Conservation (phyloP, 2,797 vertebrate species). For the Rhinichthys osculus region DNA sequence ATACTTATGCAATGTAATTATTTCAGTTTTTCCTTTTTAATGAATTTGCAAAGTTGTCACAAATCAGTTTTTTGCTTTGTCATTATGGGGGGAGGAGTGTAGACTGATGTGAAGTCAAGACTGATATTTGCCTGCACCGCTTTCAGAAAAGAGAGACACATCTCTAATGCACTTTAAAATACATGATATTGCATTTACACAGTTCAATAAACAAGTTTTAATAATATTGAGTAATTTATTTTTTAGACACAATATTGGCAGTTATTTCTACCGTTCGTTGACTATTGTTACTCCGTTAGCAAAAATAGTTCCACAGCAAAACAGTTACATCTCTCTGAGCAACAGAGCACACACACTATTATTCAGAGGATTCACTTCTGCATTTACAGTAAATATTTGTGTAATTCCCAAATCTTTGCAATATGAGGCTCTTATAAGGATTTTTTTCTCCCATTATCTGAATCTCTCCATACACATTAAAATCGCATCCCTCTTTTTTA, state of each 20-base stretch:
- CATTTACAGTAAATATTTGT: background rate
- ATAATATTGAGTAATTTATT: background rate
- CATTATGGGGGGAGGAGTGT: background rate
- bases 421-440: background rate
- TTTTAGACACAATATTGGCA: background rate
- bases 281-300: background rate
- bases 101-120: background rate
- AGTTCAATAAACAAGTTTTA: background rate
- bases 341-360: background rate
- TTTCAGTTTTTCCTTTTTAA: no score
- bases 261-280: background rate
- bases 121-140: background rate
- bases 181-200: background rate
- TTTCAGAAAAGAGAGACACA: background rate
- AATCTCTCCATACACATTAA: slow-evolving; percentile 36
- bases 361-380: background rate
- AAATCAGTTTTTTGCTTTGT: background rate
- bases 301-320: background rate
- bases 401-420: background rate
- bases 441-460: background rate
- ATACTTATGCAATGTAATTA: background rate
- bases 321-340: background rate
- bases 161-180: background rate
- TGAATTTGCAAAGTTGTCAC: background rate
- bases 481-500: slow-evolving; percentile 5